A percentile compares a stretch with the other conserved stretches of the same genome.
These are phyloP conservation scores for Euproctis similis DNA, from an alignment of 2,888 invertebrate genomes.

Conservation along the genomic window DNA sequence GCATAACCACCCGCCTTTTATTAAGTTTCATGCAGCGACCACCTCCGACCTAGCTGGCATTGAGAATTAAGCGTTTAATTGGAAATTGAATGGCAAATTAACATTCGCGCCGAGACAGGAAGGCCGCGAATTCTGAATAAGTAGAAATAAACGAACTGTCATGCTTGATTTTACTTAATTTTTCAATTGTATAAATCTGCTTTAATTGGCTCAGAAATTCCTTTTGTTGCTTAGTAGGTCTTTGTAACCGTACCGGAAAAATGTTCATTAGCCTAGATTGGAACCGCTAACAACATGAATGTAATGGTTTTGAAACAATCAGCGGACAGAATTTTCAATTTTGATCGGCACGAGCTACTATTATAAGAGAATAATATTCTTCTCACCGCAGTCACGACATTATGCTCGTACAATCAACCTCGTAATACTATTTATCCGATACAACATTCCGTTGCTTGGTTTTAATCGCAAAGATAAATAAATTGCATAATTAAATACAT, in stretches of 20 bases:
- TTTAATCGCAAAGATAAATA: conserved; percentile 19
- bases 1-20: conserved; percentile 67
- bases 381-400: conserved; percentile 38
- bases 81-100: conserved; percentile 70
- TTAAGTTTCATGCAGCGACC: conserved; percentile 57
- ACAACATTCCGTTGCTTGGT: conserved; percentile 8
- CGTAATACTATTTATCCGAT: conserved; percentile 19
- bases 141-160: conserved; percentile 50
- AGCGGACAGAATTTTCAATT: conserved; percentile 46
- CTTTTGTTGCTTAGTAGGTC: conserved; percentile 25
- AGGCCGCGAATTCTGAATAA: conserved; percentile 63
- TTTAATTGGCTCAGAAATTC: conserved; percentile 18
- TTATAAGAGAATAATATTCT: conserved; percentile 42
- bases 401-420: conserved; percentile 19
- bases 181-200: conserved; percentile 27
- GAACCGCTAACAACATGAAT: conserved; percentile 37
- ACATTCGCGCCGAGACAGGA: conserved; percentile 56
- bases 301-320: conserved; percentile 47
- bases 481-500: conserved; percentile 27
- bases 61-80: conserved; percentile 72
- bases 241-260: conserved; percentile 30
- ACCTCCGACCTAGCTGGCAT: conserved; percentile 68
- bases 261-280: conserved; percentile 35
- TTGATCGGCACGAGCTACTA: conserved; percentile 44
- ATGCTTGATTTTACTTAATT: conserved; percentile 30